These are phyloP conservation scores for Papilio glaucus DNA, from an alignment of 1,140 invertebrate species.

Conservation along the genomic window DNA sequence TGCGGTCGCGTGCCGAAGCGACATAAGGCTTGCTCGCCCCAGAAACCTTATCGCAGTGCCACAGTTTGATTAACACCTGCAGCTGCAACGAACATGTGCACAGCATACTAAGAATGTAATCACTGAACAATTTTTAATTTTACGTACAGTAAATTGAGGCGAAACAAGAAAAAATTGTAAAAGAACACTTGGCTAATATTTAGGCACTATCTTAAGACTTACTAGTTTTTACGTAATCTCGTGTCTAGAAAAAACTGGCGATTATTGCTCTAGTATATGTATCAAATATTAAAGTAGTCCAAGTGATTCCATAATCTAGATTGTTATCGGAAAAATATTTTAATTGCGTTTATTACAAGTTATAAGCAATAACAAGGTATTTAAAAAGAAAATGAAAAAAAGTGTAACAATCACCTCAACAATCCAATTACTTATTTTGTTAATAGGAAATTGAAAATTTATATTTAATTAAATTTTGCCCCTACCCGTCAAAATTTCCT, in stretches of 20 bases:
- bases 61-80: conserved; percentile 56
- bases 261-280: too few species aligned
- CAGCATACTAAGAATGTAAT: conserved; percentile 17
- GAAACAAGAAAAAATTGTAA: background rate
- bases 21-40: conserved; percentile 60
- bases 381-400: too few species aligned
- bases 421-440: conserved; percentile 17
- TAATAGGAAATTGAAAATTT: conserved; percentile 21
- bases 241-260: too few species aligned
- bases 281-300: background rate
- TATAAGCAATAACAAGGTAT: background rate
- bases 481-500: background rate
- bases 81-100: conserved; percentile 51
- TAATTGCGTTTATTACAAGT: conserved; percentile 2
- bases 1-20: conserved; percentile 69
- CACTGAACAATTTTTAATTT: conserved; percentile 24
- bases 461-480: conserved; percentile 16
- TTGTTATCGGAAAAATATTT: background rate
- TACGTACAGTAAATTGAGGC: background rate
- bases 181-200: background rate
- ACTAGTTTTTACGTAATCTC: background rate
- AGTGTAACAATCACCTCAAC: background rate
- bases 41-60: conserved; percentile 71
- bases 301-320: background rate
- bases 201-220: background rate